Percentiles rank a stretch among this genome's conserved stretches.
These are phyloP conservation scores for Raja brachyura DNA, from an alignment of 2,113 vertebrate species.

Conservation along the genomic window DNA sequence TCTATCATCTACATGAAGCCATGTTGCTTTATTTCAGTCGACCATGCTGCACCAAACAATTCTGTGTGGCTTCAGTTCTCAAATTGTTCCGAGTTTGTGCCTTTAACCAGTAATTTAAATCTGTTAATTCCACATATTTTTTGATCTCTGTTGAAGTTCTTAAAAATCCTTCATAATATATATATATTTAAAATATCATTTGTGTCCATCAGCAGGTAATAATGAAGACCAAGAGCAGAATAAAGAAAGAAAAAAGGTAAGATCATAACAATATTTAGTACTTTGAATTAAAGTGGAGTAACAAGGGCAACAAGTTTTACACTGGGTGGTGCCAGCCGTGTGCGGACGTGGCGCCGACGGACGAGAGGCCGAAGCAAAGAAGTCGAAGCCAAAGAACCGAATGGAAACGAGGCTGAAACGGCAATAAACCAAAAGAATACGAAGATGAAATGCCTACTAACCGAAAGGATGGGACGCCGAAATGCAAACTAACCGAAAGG, in stretches of 20 bases:
- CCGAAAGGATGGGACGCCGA: no score
- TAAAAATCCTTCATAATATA: background rate
- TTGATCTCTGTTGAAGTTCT: no score
- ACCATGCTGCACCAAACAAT: background rate
- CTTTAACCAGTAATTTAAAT: background rate
- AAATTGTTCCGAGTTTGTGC: background rate
- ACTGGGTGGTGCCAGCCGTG: no score
- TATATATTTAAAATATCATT: background rate
- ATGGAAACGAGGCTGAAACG: no score
- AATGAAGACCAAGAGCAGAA: background rate
- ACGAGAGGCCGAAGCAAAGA: no score
- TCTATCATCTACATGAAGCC: background rate
- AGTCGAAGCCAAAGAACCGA: no score
- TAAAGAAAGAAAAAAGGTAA: slow-evolving; percentile 3
- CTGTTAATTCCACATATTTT: background rate
- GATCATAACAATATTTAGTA: background rate
- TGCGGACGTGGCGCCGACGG: no score
- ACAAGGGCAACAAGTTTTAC: background rate
- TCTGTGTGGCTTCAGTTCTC: background rate
- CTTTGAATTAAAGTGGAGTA: background rate
- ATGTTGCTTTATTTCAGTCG: background rate
- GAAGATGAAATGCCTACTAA: no score
- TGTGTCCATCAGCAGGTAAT: background rate
- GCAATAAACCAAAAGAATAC: no score
- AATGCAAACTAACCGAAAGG: no score